phyloP scores from a whole-genome alignment of 53 echinoderm and acorn worm species.

The Antedon mediterranea region DNA sequence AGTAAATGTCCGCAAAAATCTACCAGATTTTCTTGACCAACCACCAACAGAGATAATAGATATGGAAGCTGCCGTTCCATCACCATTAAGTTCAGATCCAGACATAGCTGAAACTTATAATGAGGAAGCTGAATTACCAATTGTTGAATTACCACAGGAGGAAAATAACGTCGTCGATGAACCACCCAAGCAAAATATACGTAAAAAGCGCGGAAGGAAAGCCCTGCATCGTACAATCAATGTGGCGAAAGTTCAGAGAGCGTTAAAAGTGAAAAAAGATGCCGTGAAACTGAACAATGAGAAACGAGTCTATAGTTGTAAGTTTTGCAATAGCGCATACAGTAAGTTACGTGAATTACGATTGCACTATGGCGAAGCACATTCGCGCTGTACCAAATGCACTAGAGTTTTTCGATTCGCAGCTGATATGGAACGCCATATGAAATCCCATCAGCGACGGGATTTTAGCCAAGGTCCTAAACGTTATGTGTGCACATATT shows the following conservation, averaged over 20 bases:
- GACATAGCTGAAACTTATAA: neutral
- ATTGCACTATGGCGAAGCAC: constrained; percentile 39
- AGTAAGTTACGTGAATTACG: constrained; percentile 32
- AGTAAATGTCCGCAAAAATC: neutral
- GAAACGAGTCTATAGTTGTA: constrained; percentile 38
- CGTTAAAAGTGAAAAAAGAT: constrained; percentile 34
- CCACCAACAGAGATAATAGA: neutral
- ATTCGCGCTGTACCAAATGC: constrained; percentile 61
- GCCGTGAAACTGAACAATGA: constrained; percentile 16
- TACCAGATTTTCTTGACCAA: neutral
- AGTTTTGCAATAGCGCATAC: constrained; percentile 35
- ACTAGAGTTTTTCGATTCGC: constrained; percentile 38
- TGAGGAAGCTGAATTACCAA: neutral
- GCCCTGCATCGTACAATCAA: constrained; percentile 14
- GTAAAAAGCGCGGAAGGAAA: neutral
- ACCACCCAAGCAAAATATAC: neutral
- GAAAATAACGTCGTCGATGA: neutral
- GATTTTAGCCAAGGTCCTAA: constrained; percentile 12
- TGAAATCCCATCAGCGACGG: constrained; percentile 39
- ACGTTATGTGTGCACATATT: constrained; percentile 50
- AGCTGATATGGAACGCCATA: constrained; percentile 36
- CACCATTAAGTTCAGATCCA: neutral
- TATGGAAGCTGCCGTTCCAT: neutral
- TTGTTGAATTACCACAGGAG: neutral
- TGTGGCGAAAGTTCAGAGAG: constrained; percentile 27